A percentile compares a stretch with the other conserved stretches of the same genome.
Evolutionary conservation across 1,140 invertebrate genomes (phyloP).

Genomic region (Parapsyche elsis): DNA sequence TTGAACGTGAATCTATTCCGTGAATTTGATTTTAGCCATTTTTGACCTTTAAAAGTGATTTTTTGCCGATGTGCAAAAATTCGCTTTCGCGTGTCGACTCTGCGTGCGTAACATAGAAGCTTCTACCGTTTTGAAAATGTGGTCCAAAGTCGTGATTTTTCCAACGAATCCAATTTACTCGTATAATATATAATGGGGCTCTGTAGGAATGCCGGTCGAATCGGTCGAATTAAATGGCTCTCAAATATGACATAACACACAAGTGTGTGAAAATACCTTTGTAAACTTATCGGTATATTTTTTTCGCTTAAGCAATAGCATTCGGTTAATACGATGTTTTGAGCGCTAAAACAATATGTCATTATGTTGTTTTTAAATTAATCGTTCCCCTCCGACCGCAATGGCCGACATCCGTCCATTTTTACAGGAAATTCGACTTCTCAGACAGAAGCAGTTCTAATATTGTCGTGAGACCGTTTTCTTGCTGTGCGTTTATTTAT

Average conservation of each 20-base stretch:
- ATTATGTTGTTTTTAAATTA: conserved; percentile 29
- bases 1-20: no score
- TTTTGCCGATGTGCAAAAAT: conserved; percentile 12
- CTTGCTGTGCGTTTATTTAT: background rate
- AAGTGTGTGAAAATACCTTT: background rate
- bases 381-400: conserved; percentile 4
- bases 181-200: background rate
- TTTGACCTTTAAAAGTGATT: background rate
- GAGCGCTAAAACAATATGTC: conserved; percentile 25
- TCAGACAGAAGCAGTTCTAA: conserved; percentile 5
- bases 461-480: conserved; percentile 20
- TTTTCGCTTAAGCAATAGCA: background rate
- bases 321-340: background rate
- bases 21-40: no score
- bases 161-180: conserved; percentile 24
- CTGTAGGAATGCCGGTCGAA: background rate
- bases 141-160: conserved; percentile 26
- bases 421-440: conserved; percentile 13
- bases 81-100: conserved; percentile 13
- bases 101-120: conserved; percentile 34
- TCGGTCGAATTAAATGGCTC: background rate
- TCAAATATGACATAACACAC: background rate
- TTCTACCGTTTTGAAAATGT: conserved; percentile 27
- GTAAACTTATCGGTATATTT: background rate
- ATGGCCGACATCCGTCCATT: conserved; percentile 24